Evolutionary conservation across 1,140 invertebrate genomes (phyloP).

Genomic region (Cydia fagiglandana): DNA sequence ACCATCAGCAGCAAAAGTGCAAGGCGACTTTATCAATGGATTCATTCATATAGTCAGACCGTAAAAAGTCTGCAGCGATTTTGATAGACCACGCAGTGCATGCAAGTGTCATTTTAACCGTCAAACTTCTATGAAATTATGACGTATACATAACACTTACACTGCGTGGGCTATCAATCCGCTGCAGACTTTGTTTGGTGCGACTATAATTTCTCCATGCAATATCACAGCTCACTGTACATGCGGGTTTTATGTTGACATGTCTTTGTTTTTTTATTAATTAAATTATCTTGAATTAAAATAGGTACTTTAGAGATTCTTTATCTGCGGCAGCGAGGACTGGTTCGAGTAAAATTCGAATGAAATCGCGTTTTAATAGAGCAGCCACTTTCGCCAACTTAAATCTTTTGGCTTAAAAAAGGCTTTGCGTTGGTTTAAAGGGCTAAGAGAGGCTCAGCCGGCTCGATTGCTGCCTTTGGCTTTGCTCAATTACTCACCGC

Average conservation of each 20-base stretch:
- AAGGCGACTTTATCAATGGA: too few species aligned
- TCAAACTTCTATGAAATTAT: too few species aligned
- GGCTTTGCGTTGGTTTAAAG: slow-evolving; percentile 75
- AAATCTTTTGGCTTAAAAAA: slow-evolving; percentile 77
- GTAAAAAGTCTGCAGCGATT: too few species aligned
- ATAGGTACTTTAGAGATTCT: slow-evolving; percentile 6
- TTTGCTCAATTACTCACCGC: slow-evolving; percentile 69
- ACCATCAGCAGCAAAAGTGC: too few species aligned
- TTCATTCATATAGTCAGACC: too few species aligned
- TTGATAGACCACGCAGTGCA: too few species aligned
- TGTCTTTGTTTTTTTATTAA: neutral
- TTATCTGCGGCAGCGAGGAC: slow-evolving; percentile 1
- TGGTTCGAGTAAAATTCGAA: slow-evolving; percentile 50
- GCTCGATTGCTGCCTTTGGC: slow-evolving; percentile 65
- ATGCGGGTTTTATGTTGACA: neutral
- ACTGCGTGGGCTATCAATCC: too few species aligned
- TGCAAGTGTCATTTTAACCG: too few species aligned
- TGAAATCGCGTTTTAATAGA: slow-evolving; percentile 71
- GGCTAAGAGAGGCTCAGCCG: slow-evolving; percentile 65
- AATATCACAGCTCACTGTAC: neutral
- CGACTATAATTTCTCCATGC: too few species aligned
- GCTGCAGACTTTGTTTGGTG: too few species aligned
- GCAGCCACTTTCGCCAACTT: slow-evolving; percentile 73
- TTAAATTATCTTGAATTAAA: neutral
- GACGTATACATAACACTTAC: too few species aligned